These are phyloP conservation scores for Daboia siamensis DNA, from an alignment of 2,113 vertebrate species.

Conservation along the genomic window DNA sequence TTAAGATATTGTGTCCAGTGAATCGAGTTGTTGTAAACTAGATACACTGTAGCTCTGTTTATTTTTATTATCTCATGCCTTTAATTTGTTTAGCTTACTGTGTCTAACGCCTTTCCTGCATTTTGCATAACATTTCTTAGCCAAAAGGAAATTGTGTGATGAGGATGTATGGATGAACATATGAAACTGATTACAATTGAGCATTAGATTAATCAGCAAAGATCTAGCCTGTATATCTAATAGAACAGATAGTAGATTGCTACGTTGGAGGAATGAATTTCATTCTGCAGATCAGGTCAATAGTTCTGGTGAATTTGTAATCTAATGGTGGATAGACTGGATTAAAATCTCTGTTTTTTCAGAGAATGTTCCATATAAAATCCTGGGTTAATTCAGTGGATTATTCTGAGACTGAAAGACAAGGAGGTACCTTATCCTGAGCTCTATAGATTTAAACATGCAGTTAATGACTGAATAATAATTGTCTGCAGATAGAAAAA, in stretches of 20 bases:
- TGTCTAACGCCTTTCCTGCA: neutral
- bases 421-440: neutral
- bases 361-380: neutral
- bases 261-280: neutral
- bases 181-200: neutral
- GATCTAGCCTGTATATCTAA: neutral
- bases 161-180: neutral
- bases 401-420: neutral
- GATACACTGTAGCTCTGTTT: neutral
- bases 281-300: neutral
- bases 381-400: neutral
- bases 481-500: neutral
- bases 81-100: neutral
- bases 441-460: neutral
- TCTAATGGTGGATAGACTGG: neutral
- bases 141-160: neutral
- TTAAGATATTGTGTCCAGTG: neutral
- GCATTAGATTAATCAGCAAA: neutral
- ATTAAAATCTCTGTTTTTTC: neutral
- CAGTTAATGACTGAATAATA: neutral
- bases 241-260: neutral
- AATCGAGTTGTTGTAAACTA: neutral
- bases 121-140: neutral
- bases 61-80: neutral
- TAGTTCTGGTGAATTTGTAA: neutral